Conservation (phyloP, 2,113 vertebrate genomes). For the Dromaius novaehollandiae region DNA sequence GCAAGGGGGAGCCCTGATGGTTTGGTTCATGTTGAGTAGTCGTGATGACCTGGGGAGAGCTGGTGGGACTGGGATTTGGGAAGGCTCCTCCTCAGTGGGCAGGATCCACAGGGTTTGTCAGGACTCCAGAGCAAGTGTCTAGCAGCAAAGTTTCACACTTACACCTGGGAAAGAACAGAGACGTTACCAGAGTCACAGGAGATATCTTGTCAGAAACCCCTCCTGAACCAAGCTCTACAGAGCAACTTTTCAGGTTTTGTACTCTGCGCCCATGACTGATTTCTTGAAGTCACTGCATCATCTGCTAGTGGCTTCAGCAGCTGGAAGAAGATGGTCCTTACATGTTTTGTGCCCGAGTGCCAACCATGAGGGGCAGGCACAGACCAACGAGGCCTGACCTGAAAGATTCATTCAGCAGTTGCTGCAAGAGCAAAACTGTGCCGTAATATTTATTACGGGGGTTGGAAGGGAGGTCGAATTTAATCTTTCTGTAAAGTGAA, state of each 20-base stretch:
- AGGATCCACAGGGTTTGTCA: not conserved
- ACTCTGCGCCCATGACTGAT: not conserved
- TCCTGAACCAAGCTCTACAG: not conserved
- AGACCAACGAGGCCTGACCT: not conserved
- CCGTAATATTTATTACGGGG: not conserved
- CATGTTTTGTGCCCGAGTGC: accelerated
- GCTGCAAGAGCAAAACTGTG: not conserved
- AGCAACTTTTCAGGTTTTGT: accelerated
- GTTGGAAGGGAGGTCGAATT: not conserved
- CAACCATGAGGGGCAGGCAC: not conserved
- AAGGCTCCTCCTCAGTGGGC: not conserved
- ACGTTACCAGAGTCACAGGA: not conserved
- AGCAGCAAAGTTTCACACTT: not conserved
- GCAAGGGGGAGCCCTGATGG: accelerated
- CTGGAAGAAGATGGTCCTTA: not conserved
- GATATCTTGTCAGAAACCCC: not conserved
- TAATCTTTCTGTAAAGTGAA: not conserved
- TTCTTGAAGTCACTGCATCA: no score
- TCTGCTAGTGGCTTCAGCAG: not conserved
- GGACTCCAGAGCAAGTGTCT: not conserved
- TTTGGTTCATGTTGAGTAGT: not conserved
- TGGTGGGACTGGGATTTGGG: not conserved
- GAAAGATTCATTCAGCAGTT: not conserved
- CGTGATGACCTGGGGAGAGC: accelerated
- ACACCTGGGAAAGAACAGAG: accelerated